These are phyloP conservation scores for Rhingia rostrata DNA, from an alignment of 2,888 invertebrate species.

Conservation along the genomic window DNA sequence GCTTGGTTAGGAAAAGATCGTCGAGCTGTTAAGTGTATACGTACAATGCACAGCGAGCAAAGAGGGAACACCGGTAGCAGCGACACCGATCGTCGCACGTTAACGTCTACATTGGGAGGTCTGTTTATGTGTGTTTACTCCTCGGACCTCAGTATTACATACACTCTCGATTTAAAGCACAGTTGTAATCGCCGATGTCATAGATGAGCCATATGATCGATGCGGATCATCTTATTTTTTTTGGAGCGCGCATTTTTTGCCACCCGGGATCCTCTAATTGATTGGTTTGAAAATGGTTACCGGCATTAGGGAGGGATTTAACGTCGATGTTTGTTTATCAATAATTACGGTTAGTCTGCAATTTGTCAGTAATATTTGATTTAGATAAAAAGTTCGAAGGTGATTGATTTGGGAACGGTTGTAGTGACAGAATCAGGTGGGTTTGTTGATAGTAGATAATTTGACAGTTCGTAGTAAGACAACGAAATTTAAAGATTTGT, in stretches of 20 bases:
- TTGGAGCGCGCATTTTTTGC: neutral
- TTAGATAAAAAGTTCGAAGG: conserved; percentile 15
- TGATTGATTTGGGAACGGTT: neutral
- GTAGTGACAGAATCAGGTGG: no score
- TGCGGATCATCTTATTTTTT: conserved; percentile 13
- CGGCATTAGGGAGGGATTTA: conserved; percentile 9
- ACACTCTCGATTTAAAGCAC: conserved; percentile 27
- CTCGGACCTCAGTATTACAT: conserved; percentile 3
- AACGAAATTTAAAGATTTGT: no score
- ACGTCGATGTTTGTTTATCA: conserved; percentile 23
- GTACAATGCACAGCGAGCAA: conserved; percentile 21
- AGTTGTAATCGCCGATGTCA: conserved; percentile 34
- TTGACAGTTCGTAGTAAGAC: no score
- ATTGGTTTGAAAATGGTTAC: conserved; percentile 28
- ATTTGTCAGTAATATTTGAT: conserved; percentile 28
- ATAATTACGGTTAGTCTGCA: conserved; percentile 7
- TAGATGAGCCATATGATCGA: conserved; percentile 28
- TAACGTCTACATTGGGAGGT: conserved; percentile 26
- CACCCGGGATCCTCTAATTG: conserved; percentile 5
- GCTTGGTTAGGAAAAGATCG: conserved; percentile 50
- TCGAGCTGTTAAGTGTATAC: conserved; percentile 47
- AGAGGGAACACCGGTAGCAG: conserved; percentile 60
- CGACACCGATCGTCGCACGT: conserved; percentile 36
- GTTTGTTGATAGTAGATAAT: no score
- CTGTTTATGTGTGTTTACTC: neutral